Evolutionary conservation across 2,888 invertebrate genomes (phyloP).

Genomic region (Harpagoxenus sublaevis): DNA sequence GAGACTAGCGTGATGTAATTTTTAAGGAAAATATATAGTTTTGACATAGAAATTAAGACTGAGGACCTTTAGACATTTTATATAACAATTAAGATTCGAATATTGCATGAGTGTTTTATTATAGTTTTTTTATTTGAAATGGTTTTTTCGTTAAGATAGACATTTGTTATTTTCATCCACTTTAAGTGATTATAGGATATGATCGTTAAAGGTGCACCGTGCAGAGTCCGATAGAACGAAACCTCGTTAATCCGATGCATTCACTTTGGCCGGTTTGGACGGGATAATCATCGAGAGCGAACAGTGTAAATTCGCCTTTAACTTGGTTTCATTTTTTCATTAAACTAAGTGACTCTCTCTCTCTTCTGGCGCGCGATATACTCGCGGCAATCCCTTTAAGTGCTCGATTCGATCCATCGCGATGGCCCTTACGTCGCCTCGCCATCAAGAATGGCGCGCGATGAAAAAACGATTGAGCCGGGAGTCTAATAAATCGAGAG

Average conservation of each 20-base stretch:
- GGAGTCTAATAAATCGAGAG: conserved; percentile 44
- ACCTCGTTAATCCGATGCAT: conserved; percentile 33
- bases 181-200: conserved; percentile 19
- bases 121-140: background rate
- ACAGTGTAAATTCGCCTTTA: conserved; percentile 45
- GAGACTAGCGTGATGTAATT: background rate
- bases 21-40: background rate
- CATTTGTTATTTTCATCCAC: background rate
- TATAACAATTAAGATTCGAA: background rate
- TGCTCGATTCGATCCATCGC: conserved; percentile 58
- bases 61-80: background rate
- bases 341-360: conserved; percentile 60
- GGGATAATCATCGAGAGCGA: conserved; percentile 25
- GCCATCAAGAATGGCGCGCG: conserved; percentile 43
- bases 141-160: conserved; percentile 1
- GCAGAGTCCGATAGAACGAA: background rate
- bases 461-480: conserved; percentile 48
- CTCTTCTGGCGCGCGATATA: conserved; percentile 26
- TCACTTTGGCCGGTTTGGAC: conserved; percentile 11
- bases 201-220: conserved; percentile 18
- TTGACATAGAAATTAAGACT: background rate
- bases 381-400: conserved; percentile 61
- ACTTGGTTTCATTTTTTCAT: conserved; percentile 62
- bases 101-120: background rate
- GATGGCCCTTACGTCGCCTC: conserved; percentile 30